Conservation (phyloP, 2,888 invertebrate species). For the Hypomecis atomaria region DNA sequence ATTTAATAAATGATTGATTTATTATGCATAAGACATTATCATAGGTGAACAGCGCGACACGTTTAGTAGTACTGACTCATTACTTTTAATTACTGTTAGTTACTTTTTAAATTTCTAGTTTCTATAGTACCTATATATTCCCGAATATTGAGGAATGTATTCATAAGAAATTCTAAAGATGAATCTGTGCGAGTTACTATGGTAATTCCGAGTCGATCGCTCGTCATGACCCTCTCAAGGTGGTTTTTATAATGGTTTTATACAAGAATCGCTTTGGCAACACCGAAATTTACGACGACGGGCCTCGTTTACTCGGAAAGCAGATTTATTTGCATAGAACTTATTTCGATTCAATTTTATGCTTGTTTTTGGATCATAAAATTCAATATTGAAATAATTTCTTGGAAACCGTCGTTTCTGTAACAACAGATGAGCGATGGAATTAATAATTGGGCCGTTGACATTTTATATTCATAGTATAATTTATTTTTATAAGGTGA, state of each 20-base stretch:
- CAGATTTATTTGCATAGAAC: conserved; percentile 44
- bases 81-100: too few relatives aligned
- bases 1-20: too few relatives aligned
- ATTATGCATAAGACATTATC: too few relatives aligned
- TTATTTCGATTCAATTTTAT: conserved; percentile 45
- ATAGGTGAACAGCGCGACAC: too few relatives aligned
- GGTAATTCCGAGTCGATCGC: conserved; percentile 31
- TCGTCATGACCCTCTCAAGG: conserved; percentile 36
- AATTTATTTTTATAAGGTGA: conserved; percentile 16
- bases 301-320: conserved; percentile 46
- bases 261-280: conserved; percentile 51
- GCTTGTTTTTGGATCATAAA: conserved; percentile 42
- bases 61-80: too few relatives aligned
- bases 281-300: conserved; percentile 60
- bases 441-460: conserved; percentile 16
- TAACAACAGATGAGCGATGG: conserved; percentile 17
- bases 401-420: conserved; percentile 25
- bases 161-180: neutral
- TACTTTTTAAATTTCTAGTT: too few relatives aligned
- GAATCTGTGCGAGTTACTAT: conserved; percentile 31
- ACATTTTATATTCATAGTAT: conserved; percentile 21
- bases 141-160: too few relatives aligned
- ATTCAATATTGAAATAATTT: conserved; percentile 40
- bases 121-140: too few relatives aligned
- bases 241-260: conserved; percentile 58